phyloP scores from a whole-genome alignment of 2,113 vertebrate species.

The Dicerorhinus sumatrensis region DNA sequence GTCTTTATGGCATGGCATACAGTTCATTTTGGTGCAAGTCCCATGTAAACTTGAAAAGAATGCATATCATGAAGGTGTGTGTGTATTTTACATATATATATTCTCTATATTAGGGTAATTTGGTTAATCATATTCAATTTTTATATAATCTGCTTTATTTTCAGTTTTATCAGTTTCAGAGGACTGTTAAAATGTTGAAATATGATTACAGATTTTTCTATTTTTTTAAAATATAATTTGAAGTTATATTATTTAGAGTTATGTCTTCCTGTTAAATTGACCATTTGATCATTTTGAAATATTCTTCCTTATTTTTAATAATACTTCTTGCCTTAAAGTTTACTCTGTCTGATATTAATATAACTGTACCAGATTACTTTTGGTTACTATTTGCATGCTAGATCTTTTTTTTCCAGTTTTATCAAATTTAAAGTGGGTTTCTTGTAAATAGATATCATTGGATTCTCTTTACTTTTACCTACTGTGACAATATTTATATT shows the following conservation, averaged over 20 bases:
- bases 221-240: background rate
- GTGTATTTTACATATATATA: background rate
- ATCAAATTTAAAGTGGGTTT: background rate
- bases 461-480: background rate
- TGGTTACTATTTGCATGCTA: background rate
- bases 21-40: background rate
- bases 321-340: slow-evolving; percentile 16
- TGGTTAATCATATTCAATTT: background rate
- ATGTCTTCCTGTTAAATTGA: background rate
- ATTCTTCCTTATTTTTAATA: background rate
- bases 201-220: background rate
- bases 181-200: background rate
- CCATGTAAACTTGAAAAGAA: background rate
- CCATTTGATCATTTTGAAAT: background rate
- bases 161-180: background rate
- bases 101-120: background rate
- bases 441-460: background rate
- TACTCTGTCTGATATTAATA: background rate
- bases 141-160: background rate
- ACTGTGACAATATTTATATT: slow-evolving; percentile 4
- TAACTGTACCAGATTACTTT: background rate
- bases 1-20: background rate
- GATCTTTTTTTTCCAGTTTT: background rate
- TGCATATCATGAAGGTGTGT: background rate
- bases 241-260: background rate